Conservation (phyloP, 37 sponge, comb jelly and placozoan genomes). For the Bolinopsis microptera region DNA sequence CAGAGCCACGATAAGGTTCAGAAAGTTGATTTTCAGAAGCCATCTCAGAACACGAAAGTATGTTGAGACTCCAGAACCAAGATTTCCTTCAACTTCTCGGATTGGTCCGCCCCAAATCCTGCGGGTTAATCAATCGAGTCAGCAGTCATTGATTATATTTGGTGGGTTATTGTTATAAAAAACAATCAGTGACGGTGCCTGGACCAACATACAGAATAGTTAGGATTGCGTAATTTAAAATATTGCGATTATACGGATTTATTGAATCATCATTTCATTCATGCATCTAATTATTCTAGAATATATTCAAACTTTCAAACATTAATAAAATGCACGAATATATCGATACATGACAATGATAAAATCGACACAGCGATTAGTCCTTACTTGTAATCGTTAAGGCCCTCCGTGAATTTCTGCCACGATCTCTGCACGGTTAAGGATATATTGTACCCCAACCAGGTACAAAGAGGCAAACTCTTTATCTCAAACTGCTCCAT, state of each 20-base stretch:
- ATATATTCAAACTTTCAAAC: too few relatives aligned
- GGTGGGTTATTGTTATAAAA: too few relatives aligned
- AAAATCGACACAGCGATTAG: too few relatives aligned
- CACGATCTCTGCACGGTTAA: neutral
- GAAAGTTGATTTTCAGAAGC: constrained; percentile 5
- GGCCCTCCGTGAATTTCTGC: neutral
- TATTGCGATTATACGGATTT: too few relatives aligned
- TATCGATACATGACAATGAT: too few relatives aligned
- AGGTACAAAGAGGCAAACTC: neutral
- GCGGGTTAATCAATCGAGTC: neutral
- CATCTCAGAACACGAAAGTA: constrained; percentile 28
- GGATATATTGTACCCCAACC: constrained; percentile 4
- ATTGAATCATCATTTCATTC: too few relatives aligned
- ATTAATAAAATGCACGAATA: too few relatives aligned
- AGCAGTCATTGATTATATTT: too few relatives aligned
- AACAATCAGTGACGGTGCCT: too few relatives aligned
- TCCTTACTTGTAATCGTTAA: neutral
- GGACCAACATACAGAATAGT: too few relatives aligned
- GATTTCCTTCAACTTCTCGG: constrained; percentile 1
- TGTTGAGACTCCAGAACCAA: constrained; percentile 22
- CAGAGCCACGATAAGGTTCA: neutral
- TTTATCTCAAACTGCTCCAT: neutral
- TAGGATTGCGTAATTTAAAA: too few relatives aligned
- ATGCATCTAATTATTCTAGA: too few relatives aligned
- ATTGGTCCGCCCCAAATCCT: constrained; percentile 39